A percentile compares a stretch with the other conserved stretches of the same genome.
Evolutionary conservation across 2,113 vertebrate genomes (phyloP).

Genomic region (Heliornis fulica): DNA sequence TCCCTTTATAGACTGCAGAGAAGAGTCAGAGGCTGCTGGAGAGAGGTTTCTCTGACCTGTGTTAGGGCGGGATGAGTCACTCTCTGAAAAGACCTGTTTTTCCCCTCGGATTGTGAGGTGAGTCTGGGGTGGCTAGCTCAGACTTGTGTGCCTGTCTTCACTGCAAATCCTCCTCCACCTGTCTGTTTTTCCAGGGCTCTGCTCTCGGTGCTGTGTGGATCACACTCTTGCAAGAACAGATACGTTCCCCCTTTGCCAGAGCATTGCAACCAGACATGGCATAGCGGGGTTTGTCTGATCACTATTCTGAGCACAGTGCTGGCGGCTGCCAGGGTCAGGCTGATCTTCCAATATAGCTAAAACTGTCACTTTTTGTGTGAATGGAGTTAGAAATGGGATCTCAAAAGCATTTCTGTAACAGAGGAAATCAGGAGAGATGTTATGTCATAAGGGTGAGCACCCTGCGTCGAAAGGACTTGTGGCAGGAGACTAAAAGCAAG

Average conservation of each 20-base stretch:
- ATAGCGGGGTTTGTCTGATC: neutral
- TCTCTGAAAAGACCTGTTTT: constrained; percentile 52
- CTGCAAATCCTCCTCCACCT: neutral
- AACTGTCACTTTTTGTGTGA: constrained; percentile 34
- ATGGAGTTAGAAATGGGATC: constrained; percentile 30
- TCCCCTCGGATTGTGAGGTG: neutral
- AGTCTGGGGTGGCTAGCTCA: constrained; percentile 20
- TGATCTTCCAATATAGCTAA: constrained; percentile 4
- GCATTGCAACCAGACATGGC: neutral
- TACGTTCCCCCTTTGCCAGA: neutral
- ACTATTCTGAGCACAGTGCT: constrained; percentile 47
- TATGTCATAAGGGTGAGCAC: neutral
- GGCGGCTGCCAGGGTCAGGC: constrained; percentile 36
- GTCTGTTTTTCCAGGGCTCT: neutral
- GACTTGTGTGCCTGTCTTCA: neutral
- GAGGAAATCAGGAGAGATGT: neutral
- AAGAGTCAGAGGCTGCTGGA: neutral
- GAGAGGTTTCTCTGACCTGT: constrained; percentile 46
- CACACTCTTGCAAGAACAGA: neutral
- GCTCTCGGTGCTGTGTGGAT: accelerated
- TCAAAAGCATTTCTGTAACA: neutral
- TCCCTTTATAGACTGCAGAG: neutral
- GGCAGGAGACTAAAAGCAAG: neutral
- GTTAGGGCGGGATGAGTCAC: constrained; percentile 32
- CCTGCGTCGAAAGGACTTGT: neutral